Percentiles rank a stretch among this genome's conserved stretches.
Conservation (phyloP, 2,888 invertebrate genomes). For the Cryptophagus acutangulus region DNA sequence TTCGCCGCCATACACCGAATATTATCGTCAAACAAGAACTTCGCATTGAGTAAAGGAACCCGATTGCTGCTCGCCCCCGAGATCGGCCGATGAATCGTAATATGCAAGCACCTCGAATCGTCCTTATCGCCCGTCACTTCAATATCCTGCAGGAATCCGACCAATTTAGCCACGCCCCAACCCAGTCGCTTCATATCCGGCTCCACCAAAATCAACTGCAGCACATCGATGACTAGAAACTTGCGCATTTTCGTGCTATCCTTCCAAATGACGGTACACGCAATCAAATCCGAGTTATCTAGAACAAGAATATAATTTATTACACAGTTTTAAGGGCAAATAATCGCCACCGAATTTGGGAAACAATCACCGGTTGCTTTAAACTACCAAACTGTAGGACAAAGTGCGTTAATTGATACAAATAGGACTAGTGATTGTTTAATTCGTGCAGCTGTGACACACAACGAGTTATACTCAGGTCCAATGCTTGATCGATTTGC, state of each 20-base stretch:
- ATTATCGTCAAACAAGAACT: constrained; percentile 97
- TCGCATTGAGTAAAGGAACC: constrained; percentile 78
- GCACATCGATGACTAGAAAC: constrained; percentile 93
- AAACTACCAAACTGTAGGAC: background rate
- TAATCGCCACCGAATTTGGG: too few relatives aligned
- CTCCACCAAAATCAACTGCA: constrained; percentile 95
- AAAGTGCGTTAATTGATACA: background rate
- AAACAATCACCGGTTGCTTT: constrained; percentile 29
- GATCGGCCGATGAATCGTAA: constrained; percentile 83
- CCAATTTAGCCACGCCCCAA: constrained; percentile 96
- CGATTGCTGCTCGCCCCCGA: constrained; percentile 61
- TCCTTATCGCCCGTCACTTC: constrained; percentile 95
- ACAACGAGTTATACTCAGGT: constrained; percentile 74
- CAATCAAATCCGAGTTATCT: constrained; percentile 97
- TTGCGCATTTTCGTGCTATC: constrained; percentile 84
- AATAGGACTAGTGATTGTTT: constrained; percentile 36
- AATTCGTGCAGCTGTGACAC: constrained; percentile 39
- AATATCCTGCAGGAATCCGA: constrained; percentile 92
- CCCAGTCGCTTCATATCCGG: constrained; percentile 92
- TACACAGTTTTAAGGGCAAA: constrained; percentile 27
- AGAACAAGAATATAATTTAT: constrained; percentile 40
- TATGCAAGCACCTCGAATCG: constrained; percentile 90
- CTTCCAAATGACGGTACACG: constrained; percentile 88
- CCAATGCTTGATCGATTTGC: constrained; percentile 89
- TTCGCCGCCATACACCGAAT: constrained; percentile 99